These are phyloP conservation scores for Pelecanus crispus DNA, from an alignment of 2,113 vertebrate genomes.

Conservation along the genomic window DNA sequence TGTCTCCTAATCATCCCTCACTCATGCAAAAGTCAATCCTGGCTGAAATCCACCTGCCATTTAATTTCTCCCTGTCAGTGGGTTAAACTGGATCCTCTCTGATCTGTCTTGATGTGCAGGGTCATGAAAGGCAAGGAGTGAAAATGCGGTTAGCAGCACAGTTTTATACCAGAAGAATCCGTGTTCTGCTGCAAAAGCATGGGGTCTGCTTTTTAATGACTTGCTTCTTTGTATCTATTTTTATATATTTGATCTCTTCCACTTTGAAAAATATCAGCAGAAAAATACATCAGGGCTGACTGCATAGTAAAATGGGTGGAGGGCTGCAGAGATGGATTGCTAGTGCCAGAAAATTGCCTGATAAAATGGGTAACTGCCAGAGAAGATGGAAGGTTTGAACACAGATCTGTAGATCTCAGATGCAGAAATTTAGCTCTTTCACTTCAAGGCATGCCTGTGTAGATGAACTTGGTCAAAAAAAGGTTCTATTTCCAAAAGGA, in stretches of 20 bases:
- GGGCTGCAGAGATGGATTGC: background rate
- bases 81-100: background rate
- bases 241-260: conserved; percentile 12
- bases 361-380: conserved; percentile 31
- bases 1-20: background rate
- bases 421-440: conserved; percentile 2
- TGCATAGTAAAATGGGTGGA: conserved; percentile 1
- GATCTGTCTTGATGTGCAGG: background rate
- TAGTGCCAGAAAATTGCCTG: conserved; percentile 14
- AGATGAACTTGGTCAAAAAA: conserved; percentile 18
- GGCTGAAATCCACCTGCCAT: background rate
- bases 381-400: conserved; percentile 24
- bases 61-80: background rate
- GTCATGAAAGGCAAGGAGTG: background rate
- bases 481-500: conserved; percentile 10
- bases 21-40: background rate
- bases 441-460: background rate
- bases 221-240: conserved; percentile 26
- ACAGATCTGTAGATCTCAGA: background rate
- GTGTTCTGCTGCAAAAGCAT: background rate
- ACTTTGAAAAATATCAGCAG: conserved; percentile 17
- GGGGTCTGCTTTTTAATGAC: background rate
- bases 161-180: background rate
- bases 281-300: background rate
- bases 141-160: background rate